Evolutionary conservation across 2,113 vertebrate species (phyloP), one percentile per base, ranked within the genome.

Genomic region (Anoura caudifer): DNA sequence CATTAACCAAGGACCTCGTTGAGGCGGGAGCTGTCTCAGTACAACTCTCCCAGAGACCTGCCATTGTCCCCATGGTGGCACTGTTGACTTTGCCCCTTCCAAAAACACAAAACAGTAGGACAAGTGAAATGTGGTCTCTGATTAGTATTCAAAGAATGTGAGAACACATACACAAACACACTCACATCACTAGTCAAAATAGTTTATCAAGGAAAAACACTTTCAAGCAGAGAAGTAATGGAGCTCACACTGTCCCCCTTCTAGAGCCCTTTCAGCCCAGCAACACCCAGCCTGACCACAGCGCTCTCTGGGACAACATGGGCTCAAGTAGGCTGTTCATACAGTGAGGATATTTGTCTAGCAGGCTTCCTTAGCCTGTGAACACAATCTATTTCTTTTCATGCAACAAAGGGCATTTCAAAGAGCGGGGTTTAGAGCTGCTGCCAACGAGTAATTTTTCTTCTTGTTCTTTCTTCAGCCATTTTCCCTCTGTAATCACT

Each of bases 351-450:
- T n/a, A 56, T 65, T 91, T 94, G 33, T 92, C 84, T 87, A 67
- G n/a, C 75, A 87, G 70, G 15, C 45, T 93, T 75, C 92, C 59
- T 85, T 90, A 90, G 75, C 45, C 77, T 79, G 56, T 85, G 72
- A 84, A 69, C 69, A 92, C 90, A 96, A 95, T 85, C 45, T 50
- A 45, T 65, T 91, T 75, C 83, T 91, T 94, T 95, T 92, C 75
- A 81, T 45, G 70, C 41, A 95, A 80, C 47, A 93, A 95, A 96
- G n/a, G 56, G 15, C 47, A 90, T 92, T 95, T 96, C 87, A 87
- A 95, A 96, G 76, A 72, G 17, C 59, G 14, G 28, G 16, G 38
- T 67, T 90, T 87, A 67, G 15, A 54, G 76, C 61, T 19, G 16
- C 82, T 86, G 50, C 54, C 33, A 81, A 50, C 24, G 65, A 93